Percentiles rank a stretch among this genome's conserved stretches.
Conservation (phyloP, 2,888 invertebrate genomes). For the Drosophila phalerata region DNA sequence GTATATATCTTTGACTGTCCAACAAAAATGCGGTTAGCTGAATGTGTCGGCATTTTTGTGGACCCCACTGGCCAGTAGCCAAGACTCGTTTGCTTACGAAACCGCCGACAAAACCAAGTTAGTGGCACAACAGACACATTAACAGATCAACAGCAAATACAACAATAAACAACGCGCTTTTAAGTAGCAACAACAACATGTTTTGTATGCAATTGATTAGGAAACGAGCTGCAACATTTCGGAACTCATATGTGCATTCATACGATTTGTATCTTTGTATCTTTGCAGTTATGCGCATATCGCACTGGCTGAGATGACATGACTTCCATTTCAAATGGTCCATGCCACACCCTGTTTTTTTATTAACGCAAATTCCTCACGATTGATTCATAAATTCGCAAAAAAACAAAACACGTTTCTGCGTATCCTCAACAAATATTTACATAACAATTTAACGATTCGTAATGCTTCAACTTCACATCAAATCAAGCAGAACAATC, state of each 20-base stretch:
- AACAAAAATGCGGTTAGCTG: constrained; percentile 51
- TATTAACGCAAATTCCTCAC: constrained; percentile 52
- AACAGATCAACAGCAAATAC: constrained; percentile 12
- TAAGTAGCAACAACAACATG: constrained; percentile 32
- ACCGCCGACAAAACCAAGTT: constrained; percentile 46
- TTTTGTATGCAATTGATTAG: constrained; percentile 61
- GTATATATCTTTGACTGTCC: constrained; percentile 27
- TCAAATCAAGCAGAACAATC: constrained; percentile 70
- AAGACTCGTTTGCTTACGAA: constrained; percentile 64
- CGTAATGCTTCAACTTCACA: constrained; percentile 55
- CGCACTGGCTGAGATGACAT: constrained; percentile 18
- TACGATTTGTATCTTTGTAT: constrained; percentile 19
- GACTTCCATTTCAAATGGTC: constrained; percentile 5
- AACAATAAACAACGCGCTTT: constrained; percentile 25
- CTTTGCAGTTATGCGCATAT: constrained; percentile 8
- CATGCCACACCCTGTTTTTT: constrained; percentile 58
- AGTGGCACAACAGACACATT: constrained; percentile 53
- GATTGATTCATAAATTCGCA: constrained; percentile 69
- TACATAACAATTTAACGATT: constrained; percentile 46
- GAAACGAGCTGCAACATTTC: constrained; percentile 51
- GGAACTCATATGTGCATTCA: constrained; percentile 10
- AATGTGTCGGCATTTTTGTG: constrained; percentile 53
- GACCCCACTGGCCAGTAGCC: constrained; percentile 33
- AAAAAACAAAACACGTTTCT: constrained; percentile 51
- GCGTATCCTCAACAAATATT: constrained; percentile 45